These are phyloP conservation scores for Apostichopus japonicus DNA, from an alignment of 35 echinoderm and acorn worm species.

Conservation along the genomic window DNA sequence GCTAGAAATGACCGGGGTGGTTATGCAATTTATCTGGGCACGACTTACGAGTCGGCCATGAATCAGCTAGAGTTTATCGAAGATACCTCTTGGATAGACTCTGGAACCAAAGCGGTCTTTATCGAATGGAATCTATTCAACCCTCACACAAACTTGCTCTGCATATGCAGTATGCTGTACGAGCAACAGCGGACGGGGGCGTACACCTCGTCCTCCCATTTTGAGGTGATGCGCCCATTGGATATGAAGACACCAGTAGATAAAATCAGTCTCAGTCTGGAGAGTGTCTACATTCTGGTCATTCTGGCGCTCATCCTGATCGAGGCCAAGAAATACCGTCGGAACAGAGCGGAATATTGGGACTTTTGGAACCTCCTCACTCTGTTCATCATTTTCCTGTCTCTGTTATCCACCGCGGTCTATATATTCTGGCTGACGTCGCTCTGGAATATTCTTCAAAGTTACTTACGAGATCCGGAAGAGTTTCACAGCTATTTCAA, in stretches of 20 bases:
- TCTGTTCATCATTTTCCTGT: conserved; percentile 62
- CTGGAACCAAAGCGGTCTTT: conserved; percentile 71
- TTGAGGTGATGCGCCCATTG: conserved; percentile 63
- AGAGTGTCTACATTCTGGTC: conserved; percentile 78
- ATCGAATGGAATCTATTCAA: conserved; percentile 93
- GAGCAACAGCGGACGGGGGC: conserved; percentile 57
- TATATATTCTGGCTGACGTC: conserved; percentile 46
- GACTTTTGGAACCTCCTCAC: conserved; percentile 80
- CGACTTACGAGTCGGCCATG: neutral
- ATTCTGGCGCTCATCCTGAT: conserved; percentile 69
- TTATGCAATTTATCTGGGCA: conserved; percentile 62
- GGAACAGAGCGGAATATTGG: conserved; percentile 56
- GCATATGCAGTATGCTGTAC: conserved; percentile 71
- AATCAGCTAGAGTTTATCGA: conserved; percentile 19
- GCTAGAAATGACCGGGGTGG: conserved; percentile 64
- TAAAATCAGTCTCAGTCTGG: conserved; percentile 69
- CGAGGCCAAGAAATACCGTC: conserved; percentile 62
- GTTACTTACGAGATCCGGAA: neutral
- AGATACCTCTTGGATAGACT: conserved; percentile 66
- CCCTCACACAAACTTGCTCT: conserved; percentile 77
- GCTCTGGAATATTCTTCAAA: conserved; percentile 16
- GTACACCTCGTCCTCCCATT: conserved; percentile 33
- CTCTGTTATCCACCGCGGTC: conserved; percentile 46
- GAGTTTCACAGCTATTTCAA: conserved; percentile 67
- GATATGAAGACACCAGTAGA: conserved; percentile 46